Conservation (phyloP, 2,888 invertebrate genomes). For the Stramonita haemastoma region DNA sequence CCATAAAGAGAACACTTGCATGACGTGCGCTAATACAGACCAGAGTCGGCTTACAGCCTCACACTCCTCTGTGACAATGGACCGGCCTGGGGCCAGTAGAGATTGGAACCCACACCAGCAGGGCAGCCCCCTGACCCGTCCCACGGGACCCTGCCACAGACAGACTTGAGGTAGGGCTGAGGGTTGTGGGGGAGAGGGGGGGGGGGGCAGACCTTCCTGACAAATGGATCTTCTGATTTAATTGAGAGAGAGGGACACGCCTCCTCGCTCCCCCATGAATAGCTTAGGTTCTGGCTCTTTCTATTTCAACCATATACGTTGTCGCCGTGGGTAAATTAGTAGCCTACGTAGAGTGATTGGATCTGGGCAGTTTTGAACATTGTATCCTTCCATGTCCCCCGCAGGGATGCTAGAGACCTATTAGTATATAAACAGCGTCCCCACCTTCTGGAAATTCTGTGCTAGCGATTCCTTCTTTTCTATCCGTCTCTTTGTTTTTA, state of each 20-base stretch:
- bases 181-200: too few relatives aligned
- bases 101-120: conserved; percentile 13
- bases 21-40: conserved; percentile 2
- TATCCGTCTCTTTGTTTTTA: too few relatives aligned
- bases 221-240: conserved; percentile 13
- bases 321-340: too few relatives aligned
- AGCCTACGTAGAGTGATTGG: too few relatives aligned
- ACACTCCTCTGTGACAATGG: conserved; percentile 3
- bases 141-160: not conserved
- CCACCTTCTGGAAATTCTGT: too few relatives aligned
- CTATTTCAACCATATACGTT: too few relatives aligned
- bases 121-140: not conserved
- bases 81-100: not conserved
- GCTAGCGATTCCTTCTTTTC: too few relatives aligned
- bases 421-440: too few relatives aligned
- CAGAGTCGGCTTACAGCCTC: conserved; percentile 2
- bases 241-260: not conserved
- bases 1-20: conserved; percentile 8
- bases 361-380: too few relatives aligned
- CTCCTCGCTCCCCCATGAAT: not conserved
- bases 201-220: conserved; percentile 1
- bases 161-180: not conserved
- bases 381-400: too few relatives aligned
- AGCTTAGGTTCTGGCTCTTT: too few relatives aligned
- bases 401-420: too few relatives aligned